These are phyloP conservation scores for Synodontis membranacea DNA, from an alignment of 2,113 vertebrate genomes.

Conservation along the genomic window DNA sequence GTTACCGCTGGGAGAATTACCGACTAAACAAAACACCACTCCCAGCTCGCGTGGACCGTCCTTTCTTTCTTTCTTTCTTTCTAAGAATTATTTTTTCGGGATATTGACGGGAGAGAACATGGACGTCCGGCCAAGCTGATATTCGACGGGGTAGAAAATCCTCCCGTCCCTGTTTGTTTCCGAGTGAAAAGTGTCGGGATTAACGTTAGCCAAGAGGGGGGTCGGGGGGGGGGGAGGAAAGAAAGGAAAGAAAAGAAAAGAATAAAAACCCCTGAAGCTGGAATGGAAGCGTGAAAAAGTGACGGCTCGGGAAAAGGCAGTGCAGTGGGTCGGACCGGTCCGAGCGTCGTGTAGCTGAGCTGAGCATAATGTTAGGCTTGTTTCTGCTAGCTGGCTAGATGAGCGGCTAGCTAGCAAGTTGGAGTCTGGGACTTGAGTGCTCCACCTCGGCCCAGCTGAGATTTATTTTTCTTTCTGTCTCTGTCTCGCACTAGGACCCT, in stretches of 20 bases:
- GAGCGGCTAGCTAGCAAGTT: slow-evolving; percentile 64
- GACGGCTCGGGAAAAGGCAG: slow-evolving; percentile 26
- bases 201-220: slow-evolving; percentile 46
- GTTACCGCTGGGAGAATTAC: slow-evolving; percentile 33
- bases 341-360: slow-evolving; percentile 27
- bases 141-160: slow-evolving; percentile 61
- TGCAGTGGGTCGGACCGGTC: slow-evolving; percentile 24
- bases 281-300: slow-evolving; percentile 45
- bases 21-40: neutral
- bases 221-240: too few relatives aligned
- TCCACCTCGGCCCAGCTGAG: slow-evolving; percentile 59
- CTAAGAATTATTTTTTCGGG: neutral
- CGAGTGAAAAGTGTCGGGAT: slow-evolving; percentile 67
- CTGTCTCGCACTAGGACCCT: slow-evolving; percentile 17
- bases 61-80: neutral
- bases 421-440: slow-evolving; percentile 58
- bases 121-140: slow-evolving; percentile 60
- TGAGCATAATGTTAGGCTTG: slow-evolving; percentile 67
- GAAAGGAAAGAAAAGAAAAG: too few relatives aligned
- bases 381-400: slow-evolving; percentile 64
- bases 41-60: neutral
- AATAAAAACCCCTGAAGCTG: too few relatives aligned
- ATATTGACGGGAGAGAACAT: slow-evolving; percentile 46
- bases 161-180: slow-evolving; percentile 55
- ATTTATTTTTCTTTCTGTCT: slow-evolving; percentile 17